Base-by-base conservation (phyloP, 2,797 vertebrate species). In the Bradypodion ventrale region DNA sequence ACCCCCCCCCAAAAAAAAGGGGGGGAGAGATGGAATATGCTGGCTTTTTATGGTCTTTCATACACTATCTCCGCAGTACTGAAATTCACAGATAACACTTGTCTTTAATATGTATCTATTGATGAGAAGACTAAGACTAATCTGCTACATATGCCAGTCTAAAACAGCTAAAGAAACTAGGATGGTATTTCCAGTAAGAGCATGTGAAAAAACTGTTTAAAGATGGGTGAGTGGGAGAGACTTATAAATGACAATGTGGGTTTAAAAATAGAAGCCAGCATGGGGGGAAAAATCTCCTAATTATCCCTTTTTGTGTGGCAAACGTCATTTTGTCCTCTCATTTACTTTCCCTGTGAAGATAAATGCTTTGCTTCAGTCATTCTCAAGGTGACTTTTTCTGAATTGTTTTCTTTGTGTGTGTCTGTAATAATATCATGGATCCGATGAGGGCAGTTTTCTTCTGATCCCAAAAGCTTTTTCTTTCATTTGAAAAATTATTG, bases 301-400 rank as follows among this genome's bases (percentile, higher is more conserved):
- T 78, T 85, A 35, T 73, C 72, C 4, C 40, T 72, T 3, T 75
- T 16, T 83, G 27, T 89, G 52, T 88, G 19, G 75, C 35, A 81
- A 27, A 79, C 85, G 25, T 84, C 87, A 82, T 62, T 23, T 78
- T 15, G 66, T 83, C 65, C n/a, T 1, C 75, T 49, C 32, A 65
- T 90, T 87, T 81, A 44, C 78, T 87, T 62, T 85, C 75, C 21
- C 35, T 25, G 84, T 80, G 79, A 83, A 88, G 59, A 88, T 83
- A 63, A 93, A 85, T 37, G 32, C 78, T 82, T 37, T 85, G 63
- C 49, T 78, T 89, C 69, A 62, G 35, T 87, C 29, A 15, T 89
- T 90, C 89, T 81, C 89, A 92, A 91, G 89, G 93, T 93, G 90
- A 92, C 83, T 89, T 87, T 0, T 0, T 16, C 81, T 59, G 80